Base-by-base conservation (phyloP, 2,888 invertebrate species). In the Parnassius mnemosyne region DNA sequence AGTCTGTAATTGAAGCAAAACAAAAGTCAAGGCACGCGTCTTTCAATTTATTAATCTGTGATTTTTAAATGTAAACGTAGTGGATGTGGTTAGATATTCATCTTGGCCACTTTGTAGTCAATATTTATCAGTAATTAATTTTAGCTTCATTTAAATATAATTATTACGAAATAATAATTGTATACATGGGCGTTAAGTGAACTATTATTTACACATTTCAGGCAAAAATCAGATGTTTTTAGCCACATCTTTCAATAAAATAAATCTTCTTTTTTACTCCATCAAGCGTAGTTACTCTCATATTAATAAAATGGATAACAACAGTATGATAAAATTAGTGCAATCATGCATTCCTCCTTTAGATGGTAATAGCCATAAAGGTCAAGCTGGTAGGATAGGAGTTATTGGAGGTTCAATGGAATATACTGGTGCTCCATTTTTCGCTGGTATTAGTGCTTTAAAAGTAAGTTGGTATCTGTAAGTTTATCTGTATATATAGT, bases 381-480 rank as follows among this genome's bases (percentile, higher is more conserved):
- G 99, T 50, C 95, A 97, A 88, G 95, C 95, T 57, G 99, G 99
- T 10, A 93, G 98, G 74, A 95, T 99, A 69, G 98, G 97, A 47
- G 94, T 99, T 49, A 93, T 99, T 70, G 99, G 99, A 13, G 99
- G 99, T 1, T 98, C 97, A 61, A 85, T 95, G 56, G 98, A 99
- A 89, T 99, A 98, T 77, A 98, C 99, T 0, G 99, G 99, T 47
- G 99, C 99, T 0, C 99, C 99, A 3, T 99, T 97, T 83, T 99
- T 97, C 91, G 95, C 99, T 10, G 97, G 97, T 1, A 97, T 98
- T 72, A 95, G 97, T 71, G 96, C 98, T 9, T 85, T 99, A 53
- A 96, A 95, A 93, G 91, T 92, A 57, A 75, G 80, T 44, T 11
- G 20, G 5, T 12, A 43, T 25, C 3, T 5, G 25, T 25, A 16